A percentile compares a stretch with the other conserved stretches of the same genome.
These are phyloP conservation scores for Hapalemur alaotrensis DNA, from an alignment of 2,797 vertebrate species.

Conservation along the genomic window DNA sequence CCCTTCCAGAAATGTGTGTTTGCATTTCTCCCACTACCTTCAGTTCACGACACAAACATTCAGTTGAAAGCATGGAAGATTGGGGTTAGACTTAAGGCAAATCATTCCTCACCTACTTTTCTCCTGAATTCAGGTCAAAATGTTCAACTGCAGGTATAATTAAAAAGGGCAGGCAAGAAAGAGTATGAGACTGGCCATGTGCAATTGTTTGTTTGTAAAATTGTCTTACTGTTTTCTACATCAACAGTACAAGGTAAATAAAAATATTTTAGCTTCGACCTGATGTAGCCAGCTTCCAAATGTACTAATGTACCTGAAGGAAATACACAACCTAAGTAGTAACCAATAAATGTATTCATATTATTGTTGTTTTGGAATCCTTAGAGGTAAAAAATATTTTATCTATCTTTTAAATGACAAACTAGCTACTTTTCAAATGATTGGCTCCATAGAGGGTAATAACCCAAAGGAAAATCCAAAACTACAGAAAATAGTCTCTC, in stretches of 20 bases:
- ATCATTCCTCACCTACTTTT: conserved; percentile 45
- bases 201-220: background rate
- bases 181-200: background rate
- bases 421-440: conserved; percentile 64
- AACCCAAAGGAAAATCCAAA: conserved; percentile 52
- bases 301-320: background rate
- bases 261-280: background rate
- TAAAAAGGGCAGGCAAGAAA: background rate
- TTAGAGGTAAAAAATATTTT: background rate
- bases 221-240: background rate
- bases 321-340: background rate
- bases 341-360: background rate
- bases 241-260: background rate
- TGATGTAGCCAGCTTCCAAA: background rate
- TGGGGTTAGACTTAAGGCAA: conserved; percentile 31
- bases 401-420: background rate
- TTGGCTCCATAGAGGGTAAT: conserved; percentile 56
- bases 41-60: background rate
- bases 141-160: conserved; percentile 11
- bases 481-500: conserved; percentile 53
- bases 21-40: background rate
- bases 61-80: background rate
- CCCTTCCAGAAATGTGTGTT: background rate
- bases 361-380: background rate
- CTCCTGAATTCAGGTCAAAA: conserved; percentile 51